Evolutionary conservation across 2,888 invertebrate species (phyloP).

Genomic region (Ectropis crepuscularia): DNA sequence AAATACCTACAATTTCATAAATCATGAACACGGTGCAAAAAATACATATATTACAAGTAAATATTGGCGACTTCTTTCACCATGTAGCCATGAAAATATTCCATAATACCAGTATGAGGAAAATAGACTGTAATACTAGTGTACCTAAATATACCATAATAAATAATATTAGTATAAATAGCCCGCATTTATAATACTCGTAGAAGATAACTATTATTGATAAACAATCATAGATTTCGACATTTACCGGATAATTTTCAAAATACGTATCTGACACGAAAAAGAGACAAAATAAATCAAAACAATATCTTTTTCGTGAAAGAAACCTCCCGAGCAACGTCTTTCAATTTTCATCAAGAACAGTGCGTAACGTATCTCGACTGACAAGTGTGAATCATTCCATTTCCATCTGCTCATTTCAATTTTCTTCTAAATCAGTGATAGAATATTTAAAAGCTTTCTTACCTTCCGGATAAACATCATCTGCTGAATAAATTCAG

Average conservation of each 20-base stretch:
- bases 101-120: too few species aligned
- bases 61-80: too few species aligned
- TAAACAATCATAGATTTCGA: neutral
- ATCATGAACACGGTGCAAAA: too few species aligned
- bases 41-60: too few species aligned
- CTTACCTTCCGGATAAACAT: conserved; percentile 21
- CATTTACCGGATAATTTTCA: neutral
- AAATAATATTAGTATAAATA: too few species aligned
- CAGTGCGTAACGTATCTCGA: conserved; percentile 17
- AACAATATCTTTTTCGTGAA: conserved; percentile 17
- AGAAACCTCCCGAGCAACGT: conserved; percentile 19
- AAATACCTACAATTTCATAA: too few species aligned
- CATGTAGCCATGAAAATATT: too few species aligned
- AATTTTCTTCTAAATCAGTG: conserved; percentile 27
- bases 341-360: conserved; percentile 29
- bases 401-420: conserved; percentile 28
- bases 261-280: neutral
- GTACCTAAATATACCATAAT: too few species aligned
- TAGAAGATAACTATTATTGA: neutral
- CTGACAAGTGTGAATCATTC: conserved; percentile 30
- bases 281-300: conserved; percentile 18
- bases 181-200: neutral
- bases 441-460: conserved; percentile 22
- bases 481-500: conserved; percentile 21
- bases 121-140: too few species aligned